Percentiles rank a stretch among this genome's conserved stretches.
These are phyloP conservation scores for Cossypha caffra DNA, from an alignment of 2,797 vertebrate genomes.

Conservation along the genomic window DNA sequence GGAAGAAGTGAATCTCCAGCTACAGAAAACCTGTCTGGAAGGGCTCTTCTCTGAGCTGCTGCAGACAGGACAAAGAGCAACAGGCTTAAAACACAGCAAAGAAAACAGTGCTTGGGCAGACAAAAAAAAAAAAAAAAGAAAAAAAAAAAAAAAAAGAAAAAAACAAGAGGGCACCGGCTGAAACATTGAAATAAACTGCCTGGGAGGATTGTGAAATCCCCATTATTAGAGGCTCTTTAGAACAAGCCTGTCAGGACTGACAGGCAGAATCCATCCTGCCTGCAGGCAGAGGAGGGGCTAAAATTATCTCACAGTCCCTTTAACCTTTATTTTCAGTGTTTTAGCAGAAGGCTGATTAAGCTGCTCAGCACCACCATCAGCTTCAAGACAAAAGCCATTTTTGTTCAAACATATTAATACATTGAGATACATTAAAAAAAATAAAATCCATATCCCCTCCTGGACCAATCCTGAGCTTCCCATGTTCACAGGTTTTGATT, in stretches of 20 bases:
- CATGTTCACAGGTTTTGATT: not conserved
- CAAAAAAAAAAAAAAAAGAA: not conserved
- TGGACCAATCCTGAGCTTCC: not conserved
- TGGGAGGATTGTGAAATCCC: slow-evolving; percentile 25
- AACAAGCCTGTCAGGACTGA: not conserved
- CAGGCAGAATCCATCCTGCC: not conserved
- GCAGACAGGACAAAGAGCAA: not conserved
- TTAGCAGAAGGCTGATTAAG: not conserved
- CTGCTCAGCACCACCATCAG: not conserved
- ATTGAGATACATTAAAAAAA: not conserved
- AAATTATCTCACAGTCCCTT: not conserved
- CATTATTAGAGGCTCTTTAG: not conserved
- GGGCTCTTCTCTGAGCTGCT: not conserved
- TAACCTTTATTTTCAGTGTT: not conserved
- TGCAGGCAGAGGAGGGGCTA: slow-evolving; percentile 1
- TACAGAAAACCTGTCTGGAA: not conserved
- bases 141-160: too few relatives aligned
- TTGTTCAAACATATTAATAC: not conserved
- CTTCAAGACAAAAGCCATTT: slow-evolving; percentile 2
- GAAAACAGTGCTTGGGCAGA: not conserved
- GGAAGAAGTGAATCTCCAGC: not conserved
- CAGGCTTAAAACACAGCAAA: not conserved
- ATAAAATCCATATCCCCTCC: not conserved
- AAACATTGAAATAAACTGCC: not conserved
- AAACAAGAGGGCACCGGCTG: not conserved